Evolutionary conservation across 2,888 invertebrate genomes (phyloP).

Genomic region (Nomada flava): DNA sequence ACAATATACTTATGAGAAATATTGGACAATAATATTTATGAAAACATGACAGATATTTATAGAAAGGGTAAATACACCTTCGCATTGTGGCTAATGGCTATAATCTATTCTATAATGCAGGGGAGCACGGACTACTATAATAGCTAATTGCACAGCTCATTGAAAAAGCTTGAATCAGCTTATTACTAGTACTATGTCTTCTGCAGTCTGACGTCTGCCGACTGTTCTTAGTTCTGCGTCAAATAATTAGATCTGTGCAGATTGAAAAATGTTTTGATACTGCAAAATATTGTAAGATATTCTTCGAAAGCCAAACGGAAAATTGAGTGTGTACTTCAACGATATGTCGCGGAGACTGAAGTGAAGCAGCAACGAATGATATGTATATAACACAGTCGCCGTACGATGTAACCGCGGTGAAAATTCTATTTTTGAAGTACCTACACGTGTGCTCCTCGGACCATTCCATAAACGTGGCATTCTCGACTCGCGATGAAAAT

Average conservation of each 20-base stretch:
- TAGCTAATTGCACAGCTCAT: not conserved
- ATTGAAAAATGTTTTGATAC: not conserved
- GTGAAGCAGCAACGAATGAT: not conserved
- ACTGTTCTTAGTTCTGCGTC: not conserved
- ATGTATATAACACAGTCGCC: not conserved
- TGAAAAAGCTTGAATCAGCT: not conserved
- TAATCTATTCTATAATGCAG: not conserved
- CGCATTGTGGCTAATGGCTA: not conserved
- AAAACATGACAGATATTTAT: not conserved
- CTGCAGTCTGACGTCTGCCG: not conserved
- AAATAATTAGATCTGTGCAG: not conserved
- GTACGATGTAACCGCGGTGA: constrained; percentile 24
- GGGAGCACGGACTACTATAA: not conserved
- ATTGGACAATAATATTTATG: not conserved
- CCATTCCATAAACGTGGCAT: constrained; percentile 33
- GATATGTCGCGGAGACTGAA: not conserved
- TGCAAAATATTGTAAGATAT: no score
- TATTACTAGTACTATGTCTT: not conserved
- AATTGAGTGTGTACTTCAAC: not conserved
- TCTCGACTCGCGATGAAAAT: constrained; percentile 46
- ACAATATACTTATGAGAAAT: no score
- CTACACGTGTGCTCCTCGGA: constrained; percentile 28
- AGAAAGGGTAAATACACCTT: not conserved
- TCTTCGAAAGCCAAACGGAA: not conserved
- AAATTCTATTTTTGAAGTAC: constrained; percentile 55